Evolutionary conservation across 2,113 vertebrate genomes (phyloP).

Genomic region (Girardinichthys multiradiatus): DNA sequence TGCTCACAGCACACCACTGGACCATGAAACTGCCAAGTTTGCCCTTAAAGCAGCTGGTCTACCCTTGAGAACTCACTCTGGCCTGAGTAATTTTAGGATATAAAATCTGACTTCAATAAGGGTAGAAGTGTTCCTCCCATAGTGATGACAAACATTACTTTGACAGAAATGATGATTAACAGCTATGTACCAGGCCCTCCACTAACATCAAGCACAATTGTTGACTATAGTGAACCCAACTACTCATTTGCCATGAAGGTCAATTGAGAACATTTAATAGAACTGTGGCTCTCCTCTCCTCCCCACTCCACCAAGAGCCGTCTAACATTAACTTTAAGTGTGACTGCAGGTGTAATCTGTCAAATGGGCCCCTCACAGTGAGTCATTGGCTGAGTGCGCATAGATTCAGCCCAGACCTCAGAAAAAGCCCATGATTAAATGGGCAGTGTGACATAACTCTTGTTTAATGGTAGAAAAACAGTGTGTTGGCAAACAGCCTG

Average conservation of each 20-base stretch:
- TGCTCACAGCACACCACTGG: slow-evolving; percentile 36
- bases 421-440: slow-evolving; percentile 73
- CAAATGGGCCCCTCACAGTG: slow-evolving; percentile 66
- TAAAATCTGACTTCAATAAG: slow-evolving; percentile 53
- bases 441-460: slow-evolving; percentile 77
- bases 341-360: slow-evolving; percentile 78
- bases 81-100: slow-evolving; percentile 44
- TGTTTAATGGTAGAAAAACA: slow-evolving; percentile 80
- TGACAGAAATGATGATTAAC: slow-evolving; percentile 47
- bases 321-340: slow-evolving; percentile 75
- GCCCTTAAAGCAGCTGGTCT: slow-evolving; percentile 59
- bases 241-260: slow-evolving; percentile 68
- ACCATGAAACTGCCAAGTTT: slow-evolving; percentile 65
- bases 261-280: slow-evolving; percentile 72
- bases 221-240: slow-evolving; percentile 45
- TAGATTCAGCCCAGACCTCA: slow-evolving; percentile 53
- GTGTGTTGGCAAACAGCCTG: slow-evolving; percentile 68
- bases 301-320: slow-evolving; percentile 29
- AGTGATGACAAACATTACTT: slow-evolving; percentile 45
- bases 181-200: slow-evolving; percentile 14
- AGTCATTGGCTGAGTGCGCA: slow-evolving; percentile 62
- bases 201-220: slow-evolving; percentile 22
- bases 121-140: slow-evolving; percentile 25
- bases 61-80: slow-evolving; percentile 65
- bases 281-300: slow-evolving; percentile 51